Evolutionary conservation across 2,888 invertebrate genomes (phyloP).

Genomic region (Agrypnus murinus): DNA sequence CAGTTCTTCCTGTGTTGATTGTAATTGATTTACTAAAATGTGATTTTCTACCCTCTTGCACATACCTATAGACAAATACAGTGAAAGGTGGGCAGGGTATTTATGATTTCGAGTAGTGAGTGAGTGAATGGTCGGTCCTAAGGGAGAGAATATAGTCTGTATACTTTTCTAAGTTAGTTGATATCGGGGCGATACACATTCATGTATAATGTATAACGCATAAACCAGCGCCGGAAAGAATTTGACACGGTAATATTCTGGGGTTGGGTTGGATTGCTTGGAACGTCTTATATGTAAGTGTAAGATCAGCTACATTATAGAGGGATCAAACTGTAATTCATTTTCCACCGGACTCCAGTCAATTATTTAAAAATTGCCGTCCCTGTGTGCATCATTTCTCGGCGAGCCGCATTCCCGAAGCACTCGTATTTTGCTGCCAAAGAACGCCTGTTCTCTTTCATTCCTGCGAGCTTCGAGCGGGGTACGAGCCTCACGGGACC

Average conservation of each 20-base stretch:
- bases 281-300: conserved; percentile 66
- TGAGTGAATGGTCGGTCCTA: conserved; percentile 44
- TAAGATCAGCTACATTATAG: conserved; percentile 65
- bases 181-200: conserved; percentile 45
- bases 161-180: conserved; percentile 48
- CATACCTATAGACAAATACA: too few species aligned
- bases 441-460: conserved; percentile 62
- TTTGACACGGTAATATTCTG: conserved; percentile 65
- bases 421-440: conserved; percentile 71
- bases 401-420: conserved; percentile 67
- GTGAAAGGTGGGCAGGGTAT: conserved; percentile 23
- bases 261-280: conserved; percentile 58
- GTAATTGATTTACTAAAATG: conserved; percentile 21
- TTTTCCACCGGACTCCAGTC: conserved; percentile 74
- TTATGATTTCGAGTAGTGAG: conserved; percentile 42
- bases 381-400: conserved; percentile 71
- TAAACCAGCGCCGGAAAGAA: conserved; percentile 64
- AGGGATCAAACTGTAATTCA: conserved; percentile 70
- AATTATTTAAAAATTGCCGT: conserved; percentile 74
- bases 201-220: conserved; percentile 62
- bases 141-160: conserved; percentile 34
- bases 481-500: conserved; percentile 68
- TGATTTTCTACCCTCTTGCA: conserved; percentile 22
- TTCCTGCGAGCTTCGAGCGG: conserved; percentile 54
- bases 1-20: too few species aligned